Evolutionary conservation across 1,140 invertebrate genomes (phyloP).

Genomic region (Zophobas morio): DNA sequence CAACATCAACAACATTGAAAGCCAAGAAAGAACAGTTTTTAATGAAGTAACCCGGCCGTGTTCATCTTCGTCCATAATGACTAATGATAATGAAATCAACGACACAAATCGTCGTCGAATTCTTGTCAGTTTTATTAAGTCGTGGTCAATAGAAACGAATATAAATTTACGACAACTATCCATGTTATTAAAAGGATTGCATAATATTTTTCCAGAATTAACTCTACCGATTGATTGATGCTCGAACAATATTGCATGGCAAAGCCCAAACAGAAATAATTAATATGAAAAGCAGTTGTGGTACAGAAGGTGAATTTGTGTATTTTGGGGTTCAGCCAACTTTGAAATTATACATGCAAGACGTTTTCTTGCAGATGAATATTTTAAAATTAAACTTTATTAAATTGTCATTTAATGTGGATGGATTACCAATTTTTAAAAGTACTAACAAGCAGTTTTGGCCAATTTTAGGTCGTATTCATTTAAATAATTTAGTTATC

Average conservation of each 20-base stretch:
- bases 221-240: background rate
- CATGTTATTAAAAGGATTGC: slow-evolving; percentile 6
- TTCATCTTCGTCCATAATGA: too few relatives aligned
- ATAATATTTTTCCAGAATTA: background rate
- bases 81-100: too few relatives aligned
- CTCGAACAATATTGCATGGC: background rate
- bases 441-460: slow-evolving; percentile 30
- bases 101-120: too few relatives aligned
- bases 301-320: background rate
- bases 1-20: too few relatives aligned
- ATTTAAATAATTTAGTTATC: background rate
- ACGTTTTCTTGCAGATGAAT: background rate
- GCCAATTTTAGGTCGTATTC: slow-evolving; percentile 22
- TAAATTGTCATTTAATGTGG: slow-evolving; percentile 7
- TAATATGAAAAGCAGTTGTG: background rate
- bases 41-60: too few relatives aligned
- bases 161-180: slow-evolving; percentile 13
- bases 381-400: background rate
- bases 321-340: slow-evolving; percentile 1
- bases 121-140: too few relatives aligned
- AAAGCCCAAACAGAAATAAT: background rate
- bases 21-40: too few relatives aligned
- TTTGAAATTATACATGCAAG: background rate
- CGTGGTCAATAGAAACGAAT: slow-evolving; percentile 6
- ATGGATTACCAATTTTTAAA: slow-evolving; percentile 15